phyloP scores from a whole-genome alignment of 2,888 invertebrate genomes.

The Plemyria rubiginata region DNA sequence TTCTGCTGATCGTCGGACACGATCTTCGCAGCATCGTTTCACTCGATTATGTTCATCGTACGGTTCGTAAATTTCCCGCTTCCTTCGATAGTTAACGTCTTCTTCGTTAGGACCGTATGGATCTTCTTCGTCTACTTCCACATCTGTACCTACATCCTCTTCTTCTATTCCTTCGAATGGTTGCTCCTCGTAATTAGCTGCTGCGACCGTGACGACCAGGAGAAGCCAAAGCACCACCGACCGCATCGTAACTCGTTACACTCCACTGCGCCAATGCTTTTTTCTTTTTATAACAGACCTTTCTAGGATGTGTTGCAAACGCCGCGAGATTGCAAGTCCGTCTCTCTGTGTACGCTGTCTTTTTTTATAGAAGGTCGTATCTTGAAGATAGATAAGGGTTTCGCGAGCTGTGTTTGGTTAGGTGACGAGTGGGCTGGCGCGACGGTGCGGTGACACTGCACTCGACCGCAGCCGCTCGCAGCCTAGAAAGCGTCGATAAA shows the following conservation, averaged over 20 bases:
- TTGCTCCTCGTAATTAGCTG: constrained; percentile 19
- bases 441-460: constrained; percentile 61
- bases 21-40: constrained; percentile 59
- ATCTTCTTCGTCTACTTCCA: constrained; percentile 48
- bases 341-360: constrained; percentile 34
- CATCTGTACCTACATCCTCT: neutral
- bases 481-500: constrained; percentile 73
- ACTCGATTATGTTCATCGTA: constrained; percentile 66
- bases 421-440: constrained; percentile 59
- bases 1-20: constrained; percentile 52
- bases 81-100: constrained; percentile 45
- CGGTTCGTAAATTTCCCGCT: constrained; percentile 59
- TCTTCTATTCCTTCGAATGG: constrained; percentile 30
- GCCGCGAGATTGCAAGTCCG: constrained; percentile 44
- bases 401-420: constrained; percentile 48
- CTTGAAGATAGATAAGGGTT: constrained; percentile 46
- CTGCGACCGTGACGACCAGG: constrained; percentile 58
- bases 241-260: constrained; percentile 59
- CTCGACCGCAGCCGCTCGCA: constrained; percentile 33
- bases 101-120: constrained; percentile 67
- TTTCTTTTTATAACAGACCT: constrained; percentile 75
- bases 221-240: constrained; percentile 57
- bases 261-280: constrained; percentile 60
- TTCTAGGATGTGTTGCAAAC: constrained; percentile 67
- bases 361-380: constrained; percentile 56